Conservation (phyloP, 2,113 vertebrate genomes). For the Colinus virginianus region DNA sequence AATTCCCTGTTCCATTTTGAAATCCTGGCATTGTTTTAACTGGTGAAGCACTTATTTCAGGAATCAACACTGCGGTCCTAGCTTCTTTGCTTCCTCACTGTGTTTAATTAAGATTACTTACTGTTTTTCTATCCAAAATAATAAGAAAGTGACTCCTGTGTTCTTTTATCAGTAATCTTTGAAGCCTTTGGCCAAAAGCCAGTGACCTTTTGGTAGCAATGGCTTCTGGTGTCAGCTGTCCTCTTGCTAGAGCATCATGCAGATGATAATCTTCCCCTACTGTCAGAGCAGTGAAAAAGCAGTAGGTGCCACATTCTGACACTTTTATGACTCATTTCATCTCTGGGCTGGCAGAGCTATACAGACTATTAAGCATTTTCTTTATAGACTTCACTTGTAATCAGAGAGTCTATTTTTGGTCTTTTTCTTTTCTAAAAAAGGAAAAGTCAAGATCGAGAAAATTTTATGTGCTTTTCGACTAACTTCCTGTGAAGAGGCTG, state of each 20-base stretch:
- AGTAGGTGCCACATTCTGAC: not conserved
- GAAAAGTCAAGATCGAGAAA: not conserved
- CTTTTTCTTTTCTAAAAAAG: not conserved
- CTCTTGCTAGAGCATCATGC: not conserved
- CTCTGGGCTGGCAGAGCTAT: not conserved
- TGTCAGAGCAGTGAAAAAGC: not conserved
- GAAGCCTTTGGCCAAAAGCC: not conserved
- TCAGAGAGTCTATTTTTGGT: not conserved
- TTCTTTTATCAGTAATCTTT: not conserved
- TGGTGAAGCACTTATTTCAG: not conserved
- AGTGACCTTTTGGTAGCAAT: not conserved
- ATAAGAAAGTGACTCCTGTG: not conserved
- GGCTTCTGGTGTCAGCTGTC: not conserved
- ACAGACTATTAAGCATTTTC: not conserved
- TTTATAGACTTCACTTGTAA: not conserved
- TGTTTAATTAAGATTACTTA: conserved; percentile 18
- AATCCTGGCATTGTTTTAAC: not conserved
- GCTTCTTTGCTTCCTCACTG: not conserved
- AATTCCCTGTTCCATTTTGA: not conserved
- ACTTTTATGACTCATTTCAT: not conserved
- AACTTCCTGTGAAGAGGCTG: not conserved
- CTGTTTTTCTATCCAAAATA: not conserved
- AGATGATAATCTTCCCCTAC: not conserved
- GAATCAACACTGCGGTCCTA: not conserved
- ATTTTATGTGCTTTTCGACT: not conserved